These are phyloP conservation scores for Aquatica leii DNA, from an alignment of 2,888 invertebrate genomes.

Conservation along the genomic window DNA sequence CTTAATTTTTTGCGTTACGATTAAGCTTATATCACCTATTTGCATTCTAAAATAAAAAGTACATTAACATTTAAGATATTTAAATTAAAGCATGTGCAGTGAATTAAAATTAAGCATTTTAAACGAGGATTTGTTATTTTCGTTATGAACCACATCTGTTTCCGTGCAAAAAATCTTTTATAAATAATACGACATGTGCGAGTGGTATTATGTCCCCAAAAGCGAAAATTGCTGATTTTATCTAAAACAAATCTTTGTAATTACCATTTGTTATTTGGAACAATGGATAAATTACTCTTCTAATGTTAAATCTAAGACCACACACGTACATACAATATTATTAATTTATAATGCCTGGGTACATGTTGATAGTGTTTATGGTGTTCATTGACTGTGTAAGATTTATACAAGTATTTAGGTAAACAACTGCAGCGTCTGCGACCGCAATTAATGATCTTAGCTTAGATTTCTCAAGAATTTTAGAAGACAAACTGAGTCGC, in stretches of 20 bases:
- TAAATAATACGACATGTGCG: conserved; percentile 29
- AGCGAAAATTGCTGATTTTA: conserved; percentile 20
- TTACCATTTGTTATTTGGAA: background rate
- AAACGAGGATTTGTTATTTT: conserved; percentile 23
- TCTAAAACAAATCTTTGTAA: background rate
- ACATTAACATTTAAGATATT: too few species aligned
- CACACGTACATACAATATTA: background rate
- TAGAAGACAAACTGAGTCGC: too few species aligned
- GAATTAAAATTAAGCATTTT: conserved; percentile 20
- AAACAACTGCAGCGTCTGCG: too few species aligned
- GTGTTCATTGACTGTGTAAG: too few species aligned
- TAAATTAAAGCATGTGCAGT: conserved; percentile 2
- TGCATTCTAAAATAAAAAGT: too few species aligned
- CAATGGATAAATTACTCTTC: conserved; percentile 3
- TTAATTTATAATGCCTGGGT: conserved; percentile 9
- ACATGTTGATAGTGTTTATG: too few species aligned
- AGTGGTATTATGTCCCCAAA: conserved; percentile 29
- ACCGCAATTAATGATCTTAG: too few species aligned
- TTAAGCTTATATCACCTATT: too few species aligned
- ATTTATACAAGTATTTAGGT: too few species aligned
- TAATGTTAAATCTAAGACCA: conserved; percentile 4
- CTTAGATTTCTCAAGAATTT: too few species aligned
- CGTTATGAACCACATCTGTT: conserved; percentile 22
- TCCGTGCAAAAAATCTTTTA: conserved; percentile 27
- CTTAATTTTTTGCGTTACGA: too few species aligned